phyloP scores from a whole-genome alignment of 2,888 invertebrate genomes.

The Pterobdella sp. region DNA sequence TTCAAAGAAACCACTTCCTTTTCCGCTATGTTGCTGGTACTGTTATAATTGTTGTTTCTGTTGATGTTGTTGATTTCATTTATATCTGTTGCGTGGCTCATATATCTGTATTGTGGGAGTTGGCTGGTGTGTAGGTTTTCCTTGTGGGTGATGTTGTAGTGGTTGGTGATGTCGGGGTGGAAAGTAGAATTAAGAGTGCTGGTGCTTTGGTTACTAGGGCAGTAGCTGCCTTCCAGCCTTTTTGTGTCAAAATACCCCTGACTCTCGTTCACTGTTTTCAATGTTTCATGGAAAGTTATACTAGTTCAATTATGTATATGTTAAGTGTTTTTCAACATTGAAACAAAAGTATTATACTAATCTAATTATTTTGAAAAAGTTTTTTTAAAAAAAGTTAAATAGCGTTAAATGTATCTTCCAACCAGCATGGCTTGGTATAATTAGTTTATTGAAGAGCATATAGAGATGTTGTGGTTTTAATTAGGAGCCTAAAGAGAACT shows the following conservation, averaged over 20 bases:
- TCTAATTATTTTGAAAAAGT: no score
- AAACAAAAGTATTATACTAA: neutral
- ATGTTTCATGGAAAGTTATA: neutral
- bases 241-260: neutral
- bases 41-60: neutral
- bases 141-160: neutral
- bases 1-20: neutral
- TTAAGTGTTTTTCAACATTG: no score
- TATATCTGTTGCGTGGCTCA: neutral
- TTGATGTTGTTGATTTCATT: neutral
- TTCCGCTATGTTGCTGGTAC: neutral
- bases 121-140: no score
- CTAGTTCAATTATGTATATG: neutral
- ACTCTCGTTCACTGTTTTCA: neutral
- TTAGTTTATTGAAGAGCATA: no score
- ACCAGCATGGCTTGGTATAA: no score
- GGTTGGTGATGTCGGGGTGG: conserved; percentile 1
- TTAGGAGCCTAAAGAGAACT: no score
- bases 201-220: neutral
- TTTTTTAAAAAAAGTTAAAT: no score
- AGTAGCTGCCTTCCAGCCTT: neutral
- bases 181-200: neutral
- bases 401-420: no score
- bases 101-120: neutral
- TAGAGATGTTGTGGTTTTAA: no score